These are phyloP conservation scores for Ivindomyrus marchei DNA, from an alignment of 2,113 vertebrate genomes.

Conservation along the genomic window DNA sequence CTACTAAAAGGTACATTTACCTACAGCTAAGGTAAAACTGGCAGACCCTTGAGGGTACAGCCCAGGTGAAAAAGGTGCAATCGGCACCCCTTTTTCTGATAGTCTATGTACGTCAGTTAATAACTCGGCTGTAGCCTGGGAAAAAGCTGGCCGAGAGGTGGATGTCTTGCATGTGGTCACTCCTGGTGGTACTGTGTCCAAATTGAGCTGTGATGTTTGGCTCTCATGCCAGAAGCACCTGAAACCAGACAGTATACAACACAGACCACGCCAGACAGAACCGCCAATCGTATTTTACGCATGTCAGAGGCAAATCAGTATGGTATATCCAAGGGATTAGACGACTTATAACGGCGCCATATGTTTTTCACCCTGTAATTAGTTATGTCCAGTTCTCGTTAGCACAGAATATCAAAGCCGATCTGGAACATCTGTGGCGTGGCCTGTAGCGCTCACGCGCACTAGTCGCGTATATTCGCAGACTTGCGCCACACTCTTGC, in stretches of 20 bases:
- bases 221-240: background rate
- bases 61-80: background rate
- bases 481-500: slow-evolving; percentile 31
- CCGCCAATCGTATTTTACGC: background rate
- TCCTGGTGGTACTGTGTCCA: background rate
- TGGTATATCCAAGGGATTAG: background rate
- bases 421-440: slow-evolving; percentile 18
- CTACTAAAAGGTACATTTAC: background rate
- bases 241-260: background rate
- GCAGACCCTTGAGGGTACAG: background rate
- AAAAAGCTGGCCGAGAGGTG: background rate
- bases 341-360: slow-evolving; percentile 19
- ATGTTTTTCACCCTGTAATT: slow-evolving; percentile 32
- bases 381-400: slow-evolving; percentile 28
- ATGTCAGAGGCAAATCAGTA: background rate
- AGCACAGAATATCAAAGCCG: slow-evolving; percentile 29
- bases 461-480: slow-evolving; percentile 30
- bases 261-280: background rate
- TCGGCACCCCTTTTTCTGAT: background rate
- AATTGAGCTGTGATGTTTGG: background rate
- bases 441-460: background rate
- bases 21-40: background rate
- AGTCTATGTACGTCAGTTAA: background rate
- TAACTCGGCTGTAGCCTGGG: background rate
- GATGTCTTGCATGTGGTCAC: background rate